Base-by-base conservation (phyloP, 1,140 invertebrate species). In the Heliconius eleuchia region DNA sequence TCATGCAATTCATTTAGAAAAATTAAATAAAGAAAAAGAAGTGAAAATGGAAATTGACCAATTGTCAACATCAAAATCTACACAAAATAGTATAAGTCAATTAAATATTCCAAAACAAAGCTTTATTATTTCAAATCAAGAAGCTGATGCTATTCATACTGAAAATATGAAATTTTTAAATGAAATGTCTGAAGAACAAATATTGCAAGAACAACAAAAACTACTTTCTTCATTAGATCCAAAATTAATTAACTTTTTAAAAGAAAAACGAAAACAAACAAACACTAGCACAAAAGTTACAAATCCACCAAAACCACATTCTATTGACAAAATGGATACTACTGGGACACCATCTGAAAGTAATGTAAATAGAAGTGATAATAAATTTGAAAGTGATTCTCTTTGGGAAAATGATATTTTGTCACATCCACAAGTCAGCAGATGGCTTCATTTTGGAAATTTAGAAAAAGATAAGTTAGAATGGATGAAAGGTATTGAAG, bases 391-490 rank as follows among this genome's bases (percentile, higher is more conserved):
- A 66, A 66, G 16, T 66, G 60, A 66, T 66, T 70, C 37, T 72
- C 84, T 96, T 78, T 94, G 94, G 85, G 94, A 96, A 3, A 90
- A 95, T 79, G 96, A 97, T 82, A 90, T 97, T 50, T 86, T 97
- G 16, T 95, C 95, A 70, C 95, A 95, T 88, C 96, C 95, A 74
- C 93, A 96, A 78, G 87, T 96, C 2, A 96, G 96, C 77, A 96
- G 96, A 39, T 98, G 97, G 97, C 83, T 98, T 0, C 96, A 98
- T 87, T 98, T 98, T 96, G 96, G 98, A 90, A 95, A 95, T 46
- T 86, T 98, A 66, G 98, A 99, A 91, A 95, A 96, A 81, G 97
- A 97, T 83, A 99, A 99, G 92, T 89, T 98, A 6, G 96, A 97
- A 83, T 99, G 98, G 98, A 97, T 98, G 95, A 96, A 96, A 88